Evolutionary conservation across 1,140 invertebrate genomes (phyloP).

Genomic region (Lucilia sericata): DNA sequence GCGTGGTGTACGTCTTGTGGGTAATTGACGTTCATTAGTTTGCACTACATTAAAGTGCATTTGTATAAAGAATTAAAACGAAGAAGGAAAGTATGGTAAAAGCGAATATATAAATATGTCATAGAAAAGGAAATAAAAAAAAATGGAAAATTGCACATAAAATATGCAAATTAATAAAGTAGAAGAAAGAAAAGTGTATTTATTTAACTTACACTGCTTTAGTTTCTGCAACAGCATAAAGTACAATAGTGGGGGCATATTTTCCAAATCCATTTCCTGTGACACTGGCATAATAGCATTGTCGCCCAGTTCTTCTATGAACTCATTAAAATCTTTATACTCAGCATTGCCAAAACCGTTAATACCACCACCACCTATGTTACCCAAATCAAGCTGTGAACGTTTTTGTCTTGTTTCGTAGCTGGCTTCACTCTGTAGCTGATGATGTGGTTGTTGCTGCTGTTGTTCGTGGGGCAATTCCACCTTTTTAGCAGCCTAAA

Average conservation of each 20-base stretch:
- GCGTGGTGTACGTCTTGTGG: constrained; percentile 62
- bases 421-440: neutral
- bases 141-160: constrained; percentile 23
- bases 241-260: constrained; percentile 62
- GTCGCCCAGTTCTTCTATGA: constrained; percentile 63
- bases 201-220: constrained; percentile 58
- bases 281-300: constrained; percentile 51
- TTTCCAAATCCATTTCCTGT: constrained; percentile 61
- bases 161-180: neutral
- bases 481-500: neutral
- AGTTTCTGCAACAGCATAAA: constrained; percentile 63
- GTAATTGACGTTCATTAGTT: constrained; percentile 52
- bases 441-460: constrained; percentile 38
- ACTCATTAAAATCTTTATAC: constrained; percentile 62
- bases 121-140: neutral
- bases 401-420: constrained; percentile 42
- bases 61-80: neutral
- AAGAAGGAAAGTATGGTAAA: neutral
- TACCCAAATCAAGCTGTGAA: constrained; percentile 41
- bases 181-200: neutral
- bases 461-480: constrained; percentile 47
- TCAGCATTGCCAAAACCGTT: constrained; percentile 45
- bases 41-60: constrained; percentile 51
- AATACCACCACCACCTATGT: neutral
- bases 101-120: neutral